Evolutionary conservation across 2,888 invertebrate species (phyloP).

Genomic region (Pogonocherus hispidulus): DNA sequence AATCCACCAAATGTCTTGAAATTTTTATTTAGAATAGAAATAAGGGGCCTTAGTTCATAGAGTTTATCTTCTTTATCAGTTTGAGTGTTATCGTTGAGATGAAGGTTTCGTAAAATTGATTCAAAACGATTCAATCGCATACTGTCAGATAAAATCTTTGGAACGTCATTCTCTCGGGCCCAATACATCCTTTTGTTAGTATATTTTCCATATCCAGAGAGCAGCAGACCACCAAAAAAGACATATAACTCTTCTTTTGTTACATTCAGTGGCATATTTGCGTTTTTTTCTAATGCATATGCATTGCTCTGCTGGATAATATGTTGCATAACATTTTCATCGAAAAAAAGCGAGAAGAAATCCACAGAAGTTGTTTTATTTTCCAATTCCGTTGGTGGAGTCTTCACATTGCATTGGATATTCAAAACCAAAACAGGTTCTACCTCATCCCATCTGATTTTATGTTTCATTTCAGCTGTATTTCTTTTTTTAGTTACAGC

Average conservation of each 20-base stretch:
- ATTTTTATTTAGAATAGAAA: conserved; percentile 33
- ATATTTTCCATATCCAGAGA: conserved; percentile 28
- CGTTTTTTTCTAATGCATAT: background rate
- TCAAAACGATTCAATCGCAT: conserved; percentile 21
- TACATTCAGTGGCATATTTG: conserved; percentile 7
- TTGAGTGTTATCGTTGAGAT: conserved; percentile 17
- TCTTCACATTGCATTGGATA: background rate
- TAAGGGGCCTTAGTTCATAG: conserved; percentile 42
- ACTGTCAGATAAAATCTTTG: conserved; percentile 23
- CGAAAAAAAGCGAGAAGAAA: background rate
- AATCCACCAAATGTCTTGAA: conserved; percentile 39
- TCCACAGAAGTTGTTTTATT: too few relatives aligned
- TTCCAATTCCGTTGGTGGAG: too few relatives aligned
- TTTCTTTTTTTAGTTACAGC: background rate
- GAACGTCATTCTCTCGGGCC: conserved; percentile 16
- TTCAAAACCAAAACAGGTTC: background rate
- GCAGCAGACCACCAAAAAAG: conserved; percentile 17
- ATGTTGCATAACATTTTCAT: background rate
- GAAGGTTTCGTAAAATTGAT: conserved; percentile 6
- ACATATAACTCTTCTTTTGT: conserved; percentile 12
- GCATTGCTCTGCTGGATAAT: background rate
- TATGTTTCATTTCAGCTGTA: background rate
- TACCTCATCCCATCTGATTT: background rate
- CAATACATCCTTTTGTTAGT: conserved; percentile 25
- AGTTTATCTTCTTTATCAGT: conserved; percentile 30